These are phyloP conservation scores for Sebastes oblongus DNA, from an alignment of 2,797 vertebrate genomes.

Conservation along the genomic window DNA sequence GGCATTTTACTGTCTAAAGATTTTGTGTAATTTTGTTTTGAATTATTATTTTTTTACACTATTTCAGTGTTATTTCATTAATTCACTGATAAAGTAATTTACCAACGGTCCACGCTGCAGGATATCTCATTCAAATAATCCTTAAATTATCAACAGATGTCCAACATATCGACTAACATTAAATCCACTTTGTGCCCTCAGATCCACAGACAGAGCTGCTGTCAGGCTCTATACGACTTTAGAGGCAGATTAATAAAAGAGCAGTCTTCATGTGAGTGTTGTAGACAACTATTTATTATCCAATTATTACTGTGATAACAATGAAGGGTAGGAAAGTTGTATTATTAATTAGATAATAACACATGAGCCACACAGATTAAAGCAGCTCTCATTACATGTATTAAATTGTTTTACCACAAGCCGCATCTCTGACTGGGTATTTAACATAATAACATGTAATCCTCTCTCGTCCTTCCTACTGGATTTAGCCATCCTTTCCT, in stretches of 20 bases:
- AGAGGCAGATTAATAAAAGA: background rate
- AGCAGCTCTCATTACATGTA: background rate
- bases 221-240: background rate
- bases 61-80: background rate
- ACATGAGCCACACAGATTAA: background rate
- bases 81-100: background rate
- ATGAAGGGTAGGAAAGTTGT: background rate
- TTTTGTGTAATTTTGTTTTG: background rate
- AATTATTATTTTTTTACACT: background rate
- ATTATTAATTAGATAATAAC: background rate
- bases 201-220: background rate
- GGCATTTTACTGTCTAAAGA: background rate
- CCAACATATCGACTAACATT: background rate
- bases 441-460: slow-evolving; percentile 45
- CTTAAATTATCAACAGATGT: background rate
- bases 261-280: background rate
- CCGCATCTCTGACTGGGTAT: slow-evolving; percentile 2
- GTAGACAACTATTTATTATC: background rate
- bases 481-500: slow-evolving; percentile 42
- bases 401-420: slow-evolving; percentile 30
- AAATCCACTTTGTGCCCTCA: background rate
- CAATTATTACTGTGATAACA: background rate
- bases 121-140: background rate
- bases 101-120: background rate
- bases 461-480: slow-evolving; percentile 21